These are phyloP conservation scores for Echinarachnius parma DNA, from an alignment of 53 echinoderm and acorn worm genomes.

Conservation along the genomic window DNA sequence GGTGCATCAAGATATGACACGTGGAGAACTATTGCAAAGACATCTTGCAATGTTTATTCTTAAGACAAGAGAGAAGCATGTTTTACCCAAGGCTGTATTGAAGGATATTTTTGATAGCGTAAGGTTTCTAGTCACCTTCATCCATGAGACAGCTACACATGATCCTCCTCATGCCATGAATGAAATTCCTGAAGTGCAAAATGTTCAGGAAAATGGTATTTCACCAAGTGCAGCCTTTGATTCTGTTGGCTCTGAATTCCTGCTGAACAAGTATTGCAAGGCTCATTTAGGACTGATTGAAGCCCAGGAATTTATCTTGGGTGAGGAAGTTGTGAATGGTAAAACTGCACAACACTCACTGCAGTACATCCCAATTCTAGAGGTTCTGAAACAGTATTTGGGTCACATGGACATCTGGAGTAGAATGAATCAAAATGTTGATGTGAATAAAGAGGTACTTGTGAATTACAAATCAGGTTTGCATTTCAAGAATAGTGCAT, in stretches of 20 bases:
- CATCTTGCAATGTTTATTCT: constrained; percentile 51
- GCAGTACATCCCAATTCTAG: constrained; percentile 51
- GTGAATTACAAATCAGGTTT: constrained; percentile 37
- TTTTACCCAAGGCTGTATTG: constrained; percentile 32
- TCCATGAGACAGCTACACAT: too few relatives aligned
- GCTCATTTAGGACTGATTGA: constrained; percentile 40
- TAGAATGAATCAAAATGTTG: constrained; percentile 31
- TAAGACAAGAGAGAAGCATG: constrained; percentile 50
- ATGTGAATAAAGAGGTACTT: constrained; percentile 29
- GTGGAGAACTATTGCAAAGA: too few relatives aligned
- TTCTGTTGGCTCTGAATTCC: too few relatives aligned
- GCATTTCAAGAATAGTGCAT: constrained; percentile 38
- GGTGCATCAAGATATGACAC: too few relatives aligned
- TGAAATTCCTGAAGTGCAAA: too few relatives aligned
- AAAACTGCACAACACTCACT: constrained; percentile 39
- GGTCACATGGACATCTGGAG: constrained; percentile 51
- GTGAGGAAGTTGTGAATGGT: constrained; percentile 45
- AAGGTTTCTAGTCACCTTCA: too few relatives aligned
- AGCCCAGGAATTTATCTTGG: constrained; percentile 36
- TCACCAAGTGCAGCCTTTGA: too few relatives aligned
- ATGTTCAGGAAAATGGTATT: too few relatives aligned
- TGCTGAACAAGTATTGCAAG: constrained; percentile 37
- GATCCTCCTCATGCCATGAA: too few relatives aligned
- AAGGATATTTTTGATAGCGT: constrained; percentile 43
- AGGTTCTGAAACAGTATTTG: constrained; percentile 50